A percentile compares a stretch with the other conserved stretches of the same genome.
These are phyloP conservation scores for Agrochola circellaris DNA, from an alignment of 2,888 invertebrate genomes.

Conservation along the genomic window DNA sequence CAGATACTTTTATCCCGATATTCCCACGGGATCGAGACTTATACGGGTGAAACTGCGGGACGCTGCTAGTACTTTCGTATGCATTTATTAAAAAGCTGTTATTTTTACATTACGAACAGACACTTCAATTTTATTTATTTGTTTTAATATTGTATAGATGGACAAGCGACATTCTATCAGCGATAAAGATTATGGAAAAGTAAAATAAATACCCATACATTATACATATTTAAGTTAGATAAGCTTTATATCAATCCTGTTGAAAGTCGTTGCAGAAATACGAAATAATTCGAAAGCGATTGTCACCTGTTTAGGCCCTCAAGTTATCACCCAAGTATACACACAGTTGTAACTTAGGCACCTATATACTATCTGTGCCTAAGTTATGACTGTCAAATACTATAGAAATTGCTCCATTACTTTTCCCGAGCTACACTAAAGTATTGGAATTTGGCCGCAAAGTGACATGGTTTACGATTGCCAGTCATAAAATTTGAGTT, in stretches of 20 bases:
- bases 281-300: too few species aligned
- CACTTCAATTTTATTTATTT: too few species aligned
- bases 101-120: too few species aligned
- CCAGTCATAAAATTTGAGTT: constrained; percentile 38
- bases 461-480: constrained; percentile 10
- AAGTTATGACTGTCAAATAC: neutral
- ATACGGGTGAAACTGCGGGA: too few species aligned
- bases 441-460: neutral
- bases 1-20: too few species aligned
- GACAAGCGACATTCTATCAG: neutral
- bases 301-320: too few species aligned
- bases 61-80: too few species aligned
- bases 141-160: neutral
- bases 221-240: neutral
- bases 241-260: neutral
- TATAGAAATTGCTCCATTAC: neutral
- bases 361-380: neutral
- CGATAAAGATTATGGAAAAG: too few species aligned
- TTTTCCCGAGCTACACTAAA: neutral
- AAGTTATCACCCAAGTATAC: too few species aligned
- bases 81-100: too few species aligned
- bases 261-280: neutral
- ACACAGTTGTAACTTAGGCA: neutral
- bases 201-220: too few species aligned
- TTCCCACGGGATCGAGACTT: too few species aligned